phyloP scores from a whole-genome alignment of 2,113 vertebrate species.

The Hippocampus comes region DNA sequence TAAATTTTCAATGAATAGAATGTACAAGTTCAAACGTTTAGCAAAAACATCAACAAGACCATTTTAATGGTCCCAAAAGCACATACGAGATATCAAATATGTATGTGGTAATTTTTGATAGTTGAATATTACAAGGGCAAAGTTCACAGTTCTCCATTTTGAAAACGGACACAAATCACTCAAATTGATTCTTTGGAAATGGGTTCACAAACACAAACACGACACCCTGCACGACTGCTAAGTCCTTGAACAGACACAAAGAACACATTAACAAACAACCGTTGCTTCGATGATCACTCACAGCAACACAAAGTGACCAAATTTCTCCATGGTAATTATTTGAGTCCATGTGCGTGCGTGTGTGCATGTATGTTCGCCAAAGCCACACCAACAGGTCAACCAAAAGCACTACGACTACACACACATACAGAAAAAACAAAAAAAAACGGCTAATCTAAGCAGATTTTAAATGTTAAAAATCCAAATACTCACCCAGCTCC shows the following conservation, averaged over 20 bases:
- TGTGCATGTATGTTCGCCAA: conserved; percentile 5
- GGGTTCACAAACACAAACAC: conserved; percentile 14
- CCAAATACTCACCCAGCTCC: conserved; percentile 62
- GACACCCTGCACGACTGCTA: not conserved
- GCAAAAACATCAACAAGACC: too few species aligned
- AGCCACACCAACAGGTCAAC: conserved; percentile 8
- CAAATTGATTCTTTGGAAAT: not conserved
- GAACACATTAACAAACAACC: not conserved
- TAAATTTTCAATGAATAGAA: too few species aligned
- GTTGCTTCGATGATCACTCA: not conserved
- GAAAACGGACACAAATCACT: not conserved
- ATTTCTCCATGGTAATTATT: conserved; percentile 42
- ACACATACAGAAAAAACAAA: not conserved
- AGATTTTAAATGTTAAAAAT: conserved; percentile 33
- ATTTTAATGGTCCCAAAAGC: too few species aligned
- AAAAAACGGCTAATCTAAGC: not conserved
- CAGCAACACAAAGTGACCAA: conserved; percentile 39
- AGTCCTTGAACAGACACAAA: not conserved
- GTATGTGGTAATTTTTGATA: too few species aligned
- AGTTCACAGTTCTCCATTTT: not conserved
- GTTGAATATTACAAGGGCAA: not conserved
- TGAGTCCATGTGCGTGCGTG: not conserved
- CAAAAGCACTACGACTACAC: not conserved
- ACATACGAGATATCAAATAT: too few species aligned
- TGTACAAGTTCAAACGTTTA: too few species aligned